These are phyloP conservation scores for Tenthredo notha DNA, from an alignment of 2,888 invertebrate species.

Conservation along the genomic window DNA sequence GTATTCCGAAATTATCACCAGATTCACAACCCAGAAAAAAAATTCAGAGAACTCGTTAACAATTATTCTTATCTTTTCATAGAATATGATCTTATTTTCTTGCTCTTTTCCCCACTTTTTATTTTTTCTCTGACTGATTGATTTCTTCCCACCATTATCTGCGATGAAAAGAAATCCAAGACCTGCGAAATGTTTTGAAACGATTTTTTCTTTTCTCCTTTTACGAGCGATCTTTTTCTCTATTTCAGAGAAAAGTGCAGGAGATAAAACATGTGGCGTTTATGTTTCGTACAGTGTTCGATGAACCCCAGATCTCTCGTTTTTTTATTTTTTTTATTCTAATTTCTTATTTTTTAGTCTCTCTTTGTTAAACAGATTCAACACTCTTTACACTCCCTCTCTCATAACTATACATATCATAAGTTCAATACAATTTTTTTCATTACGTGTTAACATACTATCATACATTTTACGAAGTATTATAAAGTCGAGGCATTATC, in stretches of 20 bases:
- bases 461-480: neutral
- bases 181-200: neutral
- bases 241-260: neutral
- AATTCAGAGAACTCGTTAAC: too few species aligned
- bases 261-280: constrained; percentile 20
- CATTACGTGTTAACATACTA: neutral
- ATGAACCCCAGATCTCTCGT: constrained; percentile 29
- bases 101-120: neutral
- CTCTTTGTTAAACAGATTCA: constrained; percentile 1
- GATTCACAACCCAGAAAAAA: neutral
- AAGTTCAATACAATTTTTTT: constrained; percentile 4
- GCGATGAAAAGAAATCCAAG: neutral
- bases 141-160: neutral
- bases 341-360: neutral
- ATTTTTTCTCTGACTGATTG: neutral
- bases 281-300: neutral
- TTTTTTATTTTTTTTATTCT: neutral
- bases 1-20: neutral
- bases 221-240: neutral
- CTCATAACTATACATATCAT: neutral
- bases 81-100: neutral
- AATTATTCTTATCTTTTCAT: neutral
- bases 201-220: neutral
- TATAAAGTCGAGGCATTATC: neutral
- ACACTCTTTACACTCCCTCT: neutral